A percentile compares a stretch with the other conserved stretches of the same genome.
These are phyloP conservation scores for Mus spicilegus DNA, from an alignment of 2,113 vertebrate genomes.

Conservation along the genomic window DNA sequence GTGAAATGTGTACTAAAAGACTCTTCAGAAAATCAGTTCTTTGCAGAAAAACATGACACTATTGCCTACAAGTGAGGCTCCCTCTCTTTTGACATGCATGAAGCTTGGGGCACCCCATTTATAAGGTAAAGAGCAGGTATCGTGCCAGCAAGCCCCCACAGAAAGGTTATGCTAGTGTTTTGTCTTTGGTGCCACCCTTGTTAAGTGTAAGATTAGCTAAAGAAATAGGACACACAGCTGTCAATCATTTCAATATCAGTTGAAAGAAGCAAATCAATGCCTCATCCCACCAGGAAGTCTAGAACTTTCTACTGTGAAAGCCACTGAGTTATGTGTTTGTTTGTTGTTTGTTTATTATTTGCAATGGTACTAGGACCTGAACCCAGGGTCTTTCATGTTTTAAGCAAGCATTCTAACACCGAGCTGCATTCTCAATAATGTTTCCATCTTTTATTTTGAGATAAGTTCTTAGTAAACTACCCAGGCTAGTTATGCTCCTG, in stretches of 20 bases:
- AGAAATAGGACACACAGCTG: background rate
- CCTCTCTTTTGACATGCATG: background rate
- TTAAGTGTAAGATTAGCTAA: background rate
- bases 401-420: background rate
- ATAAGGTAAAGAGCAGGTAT: background rate
- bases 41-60: background rate
- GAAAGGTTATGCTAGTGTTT: background rate
- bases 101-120: background rate
- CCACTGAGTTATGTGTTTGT: background rate
- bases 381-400: background rate
- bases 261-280: slow-evolving; percentile 6
- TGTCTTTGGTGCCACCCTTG: background rate
- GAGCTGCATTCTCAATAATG: background rate
- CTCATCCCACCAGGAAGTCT: background rate
- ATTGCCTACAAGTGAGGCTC: background rate
- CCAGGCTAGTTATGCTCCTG: background rate
- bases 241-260: background rate
- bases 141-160: background rate
- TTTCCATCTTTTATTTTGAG: background rate
- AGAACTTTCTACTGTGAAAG: background rate
- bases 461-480: background rate
- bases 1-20: background rate
- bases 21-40: background rate
- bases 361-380: background rate
- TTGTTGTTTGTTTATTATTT: background rate